These are phyloP conservation scores for Rugalucina vietnamica DNA, from an alignment of 2,888 invertebrate genomes.

Conservation along the genomic window DNA sequence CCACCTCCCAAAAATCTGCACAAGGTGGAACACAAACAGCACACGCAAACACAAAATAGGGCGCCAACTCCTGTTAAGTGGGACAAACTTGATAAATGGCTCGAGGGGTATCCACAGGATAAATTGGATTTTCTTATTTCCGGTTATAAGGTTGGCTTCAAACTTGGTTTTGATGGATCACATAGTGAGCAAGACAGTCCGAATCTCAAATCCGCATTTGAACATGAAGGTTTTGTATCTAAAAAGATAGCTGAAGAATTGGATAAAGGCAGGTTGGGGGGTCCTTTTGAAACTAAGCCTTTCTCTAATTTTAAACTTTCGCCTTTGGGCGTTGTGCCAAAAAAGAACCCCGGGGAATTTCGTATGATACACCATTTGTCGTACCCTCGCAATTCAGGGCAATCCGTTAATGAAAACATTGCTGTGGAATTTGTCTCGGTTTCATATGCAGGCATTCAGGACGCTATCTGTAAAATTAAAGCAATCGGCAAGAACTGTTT, in stretches of 20 bases:
- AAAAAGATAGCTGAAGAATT: slow-evolving; percentile 28
- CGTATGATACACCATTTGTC: slow-evolving; percentile 55
- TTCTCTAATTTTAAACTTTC: slow-evolving; percentile 33
- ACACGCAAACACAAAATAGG: no score
- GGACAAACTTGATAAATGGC: not conserved
- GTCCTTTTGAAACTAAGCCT: slow-evolving; percentile 26
- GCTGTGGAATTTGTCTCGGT: slow-evolving; percentile 20
- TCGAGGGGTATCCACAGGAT: slow-evolving; percentile 13
- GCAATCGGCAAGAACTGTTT: slow-evolving; percentile 2
- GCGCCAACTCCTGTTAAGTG: slow-evolving; percentile 27
- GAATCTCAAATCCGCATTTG: not conserved
- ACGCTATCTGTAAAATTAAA: slow-evolving; percentile 18
- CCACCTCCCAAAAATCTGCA: no score
- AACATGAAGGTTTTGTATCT: not conserved
- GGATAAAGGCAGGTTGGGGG: slow-evolving; percentile 11
- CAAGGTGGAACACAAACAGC: no score
- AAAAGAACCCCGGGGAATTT: slow-evolving; percentile 37
- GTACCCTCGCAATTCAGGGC: slow-evolving; percentile 19
- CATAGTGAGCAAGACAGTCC: not conserved
- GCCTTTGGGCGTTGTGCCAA: slow-evolving; percentile 45
- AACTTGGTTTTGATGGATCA: slow-evolving; percentile 32
- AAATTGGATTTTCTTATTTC: slow-evolving; percentile 17
- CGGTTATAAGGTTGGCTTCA: slow-evolving; percentile 36
- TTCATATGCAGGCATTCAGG: slow-evolving; percentile 27
- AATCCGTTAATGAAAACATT: slow-evolving; percentile 49